Evolutionary conservation across 2,113 vertebrate species (phyloP), one percentile per base, ranked within the genome.

Genomic region (Heterotilapia buettikoferi): DNA sequence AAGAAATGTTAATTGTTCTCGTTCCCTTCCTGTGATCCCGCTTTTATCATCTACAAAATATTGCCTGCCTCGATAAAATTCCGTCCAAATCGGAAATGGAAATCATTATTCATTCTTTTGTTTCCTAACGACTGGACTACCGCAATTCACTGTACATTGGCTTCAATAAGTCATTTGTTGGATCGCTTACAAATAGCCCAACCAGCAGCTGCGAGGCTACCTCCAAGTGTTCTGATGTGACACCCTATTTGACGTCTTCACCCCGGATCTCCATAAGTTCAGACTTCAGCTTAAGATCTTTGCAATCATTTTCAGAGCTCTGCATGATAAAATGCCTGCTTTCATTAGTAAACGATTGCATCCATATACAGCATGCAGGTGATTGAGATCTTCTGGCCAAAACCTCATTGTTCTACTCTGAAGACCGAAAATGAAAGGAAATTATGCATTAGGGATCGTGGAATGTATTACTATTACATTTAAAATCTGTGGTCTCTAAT

Each of bases 21-120:
- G 0, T 40, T 68, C 33, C 6, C 2, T 7, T 66, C 10, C 18
- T n/a, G 18, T 36, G 59, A 63, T 36, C 59, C 31, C 1, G 2
- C 29, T 63, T 63, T 36, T 63, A 7, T 11, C 59, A n/a, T 63
- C 31, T 36, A 33, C 59, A 11, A 63, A 36, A 63, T 63, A 63
- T 11, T 63, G 59, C 59, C 18, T 9, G 3, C 31, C 31, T 63
- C 59, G n/a, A 5, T 63, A 33, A 36, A 19, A 63, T 36, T 19
- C 2, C 4, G 0, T 19, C 59, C 9, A 63, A 19, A 61, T 61
- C 4, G 16, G 59, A 33, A 63, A 19, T 63, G 16, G 29, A 63
- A 63, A 61, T 61, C 7, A 61, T 31, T 31, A 61, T 61, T 61
- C 14, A 31, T 61, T 61, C 57, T 18, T 61, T 1, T 61, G 14